These are phyloP conservation scores for Dryadula phaetusa DNA, from an alignment of 2,888 invertebrate species.

Conservation along the genomic window DNA sequence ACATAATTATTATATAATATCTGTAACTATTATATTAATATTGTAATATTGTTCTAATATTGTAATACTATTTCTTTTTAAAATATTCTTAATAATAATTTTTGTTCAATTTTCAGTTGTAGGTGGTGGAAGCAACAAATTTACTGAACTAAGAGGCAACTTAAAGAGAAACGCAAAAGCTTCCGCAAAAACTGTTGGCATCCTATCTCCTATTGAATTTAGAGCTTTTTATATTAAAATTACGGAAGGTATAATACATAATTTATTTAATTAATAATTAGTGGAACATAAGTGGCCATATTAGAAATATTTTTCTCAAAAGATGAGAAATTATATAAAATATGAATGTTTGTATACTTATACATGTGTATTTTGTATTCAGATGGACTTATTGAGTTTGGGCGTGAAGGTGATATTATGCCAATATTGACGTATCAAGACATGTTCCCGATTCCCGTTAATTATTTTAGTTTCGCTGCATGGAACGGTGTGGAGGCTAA, in stretches of 20 bases:
- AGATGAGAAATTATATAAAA: too few relatives aligned
- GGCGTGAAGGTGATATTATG: constrained; percentile 84
- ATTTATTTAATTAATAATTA: too few relatives aligned
- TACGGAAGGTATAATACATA: constrained; percentile 72
- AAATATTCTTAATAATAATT: neutral
- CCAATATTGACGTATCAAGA: constrained; percentile 86
- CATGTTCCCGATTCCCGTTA: constrained; percentile 83
- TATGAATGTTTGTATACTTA: neutral
- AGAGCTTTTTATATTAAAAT: constrained; percentile 87
- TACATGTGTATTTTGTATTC: constrained; percentile 31
- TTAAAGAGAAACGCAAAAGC: constrained; percentile 84
- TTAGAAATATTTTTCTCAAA: too few relatives aligned
- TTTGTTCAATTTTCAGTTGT: constrained; percentile 70
- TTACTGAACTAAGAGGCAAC: constrained; percentile 86
- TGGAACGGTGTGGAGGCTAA: constrained; percentile 87
- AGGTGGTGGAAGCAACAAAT: constrained; percentile 89
- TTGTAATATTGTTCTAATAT: neutral
- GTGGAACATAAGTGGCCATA: too few relatives aligned
- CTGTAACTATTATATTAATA: too few relatives aligned
- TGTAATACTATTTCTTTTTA: neutral
- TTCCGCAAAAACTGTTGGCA: constrained; percentile 79
- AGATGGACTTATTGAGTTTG: constrained; percentile 87
- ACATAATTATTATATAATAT: too few relatives aligned
- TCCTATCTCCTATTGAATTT: constrained; percentile 86
- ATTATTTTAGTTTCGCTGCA: constrained; percentile 88